Percentiles rank a stretch among this genome's conserved stretches.
Conservation (phyloP, 2,888 invertebrate genomes). For the Drosophila putrida region DNA sequence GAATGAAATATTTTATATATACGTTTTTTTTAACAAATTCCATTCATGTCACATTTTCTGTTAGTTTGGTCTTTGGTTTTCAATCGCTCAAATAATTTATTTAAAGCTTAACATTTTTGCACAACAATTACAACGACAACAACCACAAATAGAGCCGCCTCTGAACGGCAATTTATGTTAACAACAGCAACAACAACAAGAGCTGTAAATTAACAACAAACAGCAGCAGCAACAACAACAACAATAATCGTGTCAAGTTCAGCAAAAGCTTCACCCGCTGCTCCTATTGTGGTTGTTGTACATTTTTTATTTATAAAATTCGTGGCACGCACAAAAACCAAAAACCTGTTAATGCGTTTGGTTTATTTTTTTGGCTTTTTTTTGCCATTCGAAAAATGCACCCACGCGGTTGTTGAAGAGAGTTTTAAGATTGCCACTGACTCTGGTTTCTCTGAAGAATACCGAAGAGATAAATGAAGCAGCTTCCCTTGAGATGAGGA, state of each 20-base stretch:
- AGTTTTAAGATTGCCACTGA: conserved; percentile 1
- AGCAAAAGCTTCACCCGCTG: conserved; percentile 74
- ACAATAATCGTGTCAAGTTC: conserved; percentile 74
- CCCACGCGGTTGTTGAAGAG: conserved; percentile 59
- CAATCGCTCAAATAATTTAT: conserved; percentile 50
- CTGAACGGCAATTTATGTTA: conserved; percentile 43
- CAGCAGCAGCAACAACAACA: conserved; percentile 23
- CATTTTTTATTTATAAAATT: conserved; percentile 51
- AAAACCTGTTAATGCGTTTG: conserved; percentile 76
- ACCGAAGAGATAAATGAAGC: not conserved
- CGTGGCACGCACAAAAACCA: conserved; percentile 64
- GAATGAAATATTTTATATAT: not conserved
- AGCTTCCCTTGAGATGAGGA: not conserved
- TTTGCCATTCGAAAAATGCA: conserved; percentile 51
- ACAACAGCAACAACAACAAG: conserved; percentile 40
- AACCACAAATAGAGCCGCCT: conserved; percentile 31
- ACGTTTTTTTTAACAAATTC: not conserved
- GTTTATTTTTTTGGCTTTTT: conserved; percentile 16
- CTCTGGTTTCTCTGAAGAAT: conserved; percentile 7
- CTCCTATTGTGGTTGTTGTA: conserved; percentile 39
- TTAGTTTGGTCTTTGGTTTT: conserved; percentile 25
- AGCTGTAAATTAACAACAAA: conserved; percentile 38
- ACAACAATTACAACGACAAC: conserved; percentile 54
- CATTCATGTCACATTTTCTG: not conserved
- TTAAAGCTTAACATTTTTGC: conserved; percentile 68